Evolutionary conservation across 2,797 vertebrate species (phyloP), one percentile per base, ranked within the genome.

Genomic region (Loriculus beryllinus): DNA sequence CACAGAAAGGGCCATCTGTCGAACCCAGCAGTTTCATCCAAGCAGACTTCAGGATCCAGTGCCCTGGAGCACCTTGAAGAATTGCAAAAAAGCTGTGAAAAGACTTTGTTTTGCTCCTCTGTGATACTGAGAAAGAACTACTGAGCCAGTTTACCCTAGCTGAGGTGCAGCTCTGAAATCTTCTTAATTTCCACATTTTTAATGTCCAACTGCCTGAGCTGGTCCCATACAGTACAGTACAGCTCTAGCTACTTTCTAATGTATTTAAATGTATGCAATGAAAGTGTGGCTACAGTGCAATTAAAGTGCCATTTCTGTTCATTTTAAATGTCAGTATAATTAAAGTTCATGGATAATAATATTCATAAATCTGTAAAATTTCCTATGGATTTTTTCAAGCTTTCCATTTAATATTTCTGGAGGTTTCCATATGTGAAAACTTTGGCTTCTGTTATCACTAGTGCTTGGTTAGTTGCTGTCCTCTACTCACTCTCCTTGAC

Each of bases 311-410:
- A 97, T 97, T 97, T 97, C 94, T 96, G 91, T 96, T 97, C 94
- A 96, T 96, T 97, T 96, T 95, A 97, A 98, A 97, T 97, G 96
- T 94, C 97, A 98, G 63, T 65, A 87, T 96, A 97, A 98, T 98
- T 97, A 97, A 97, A 97, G 97, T 96, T 92, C 94, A 96, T 6
- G 74, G 93, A 93, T 93, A 97, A 97, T 94, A 96, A 97, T 96
- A 97, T 96, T 93, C 97, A 97, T 94, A 97, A 96, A 96, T 96
- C 91, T 97, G 86, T 91, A 95, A 94, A 91, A 97, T 96, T 95
- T 95, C 74, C 82, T 82, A 57, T 93, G 86, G 80, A 93, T 95
- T 90, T 80, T 86, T 94, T 94, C 92, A 95, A 77, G 68, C 87
- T 95, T 85, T 67, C 79, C 70, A 70, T 86, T 96, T 94, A 90